phyloP scores from a whole-genome alignment of 2,797 vertebrate genomes.

The Huso huso region DNA sequence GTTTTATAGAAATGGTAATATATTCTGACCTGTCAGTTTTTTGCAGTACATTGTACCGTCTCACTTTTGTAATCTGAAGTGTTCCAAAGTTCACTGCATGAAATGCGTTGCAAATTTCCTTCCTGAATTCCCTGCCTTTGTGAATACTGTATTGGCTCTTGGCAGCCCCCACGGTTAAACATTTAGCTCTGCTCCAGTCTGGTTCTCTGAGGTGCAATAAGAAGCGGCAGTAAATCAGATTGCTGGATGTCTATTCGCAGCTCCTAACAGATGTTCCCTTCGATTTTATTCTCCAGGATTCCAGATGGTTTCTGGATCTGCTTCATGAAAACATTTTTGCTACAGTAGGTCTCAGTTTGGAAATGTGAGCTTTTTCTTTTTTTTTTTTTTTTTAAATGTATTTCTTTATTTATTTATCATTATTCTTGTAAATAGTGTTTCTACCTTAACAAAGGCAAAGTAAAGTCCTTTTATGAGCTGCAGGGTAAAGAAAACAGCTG shows the following conservation, averaged over 20 bases:
- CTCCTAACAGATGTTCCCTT: neutral
- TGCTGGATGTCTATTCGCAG: neutral
- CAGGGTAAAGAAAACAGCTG: too few relatives aligned
- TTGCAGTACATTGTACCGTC: neutral
- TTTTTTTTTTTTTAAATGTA: neutral
- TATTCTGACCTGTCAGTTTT: too few relatives aligned
- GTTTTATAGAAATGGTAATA: too few relatives aligned
- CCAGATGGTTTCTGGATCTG: conserved; percentile 1
- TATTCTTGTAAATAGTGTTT: too few relatives aligned
- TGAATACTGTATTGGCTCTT: conserved; percentile 1
- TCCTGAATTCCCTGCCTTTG: neutral
- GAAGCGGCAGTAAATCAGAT: neutral
- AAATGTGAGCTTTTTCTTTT: neutral
- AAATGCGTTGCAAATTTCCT: neutral
- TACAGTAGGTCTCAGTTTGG: conserved; percentile 4
- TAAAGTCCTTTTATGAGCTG: too few relatives aligned
- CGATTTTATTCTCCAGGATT: neutral
- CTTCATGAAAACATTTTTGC: neutral
- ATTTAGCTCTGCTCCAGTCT: neutral
- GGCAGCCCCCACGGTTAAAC: neutral
- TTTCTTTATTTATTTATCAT: too few relatives aligned
- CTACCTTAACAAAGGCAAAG: too few relatives aligned
- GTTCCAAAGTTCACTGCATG: neutral
- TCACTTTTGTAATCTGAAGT: neutral
- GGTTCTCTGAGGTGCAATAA: neutral